phyloP scores from a whole-genome alignment of 2,888 invertebrate species.

The Drosophila nigricruria region DNA sequence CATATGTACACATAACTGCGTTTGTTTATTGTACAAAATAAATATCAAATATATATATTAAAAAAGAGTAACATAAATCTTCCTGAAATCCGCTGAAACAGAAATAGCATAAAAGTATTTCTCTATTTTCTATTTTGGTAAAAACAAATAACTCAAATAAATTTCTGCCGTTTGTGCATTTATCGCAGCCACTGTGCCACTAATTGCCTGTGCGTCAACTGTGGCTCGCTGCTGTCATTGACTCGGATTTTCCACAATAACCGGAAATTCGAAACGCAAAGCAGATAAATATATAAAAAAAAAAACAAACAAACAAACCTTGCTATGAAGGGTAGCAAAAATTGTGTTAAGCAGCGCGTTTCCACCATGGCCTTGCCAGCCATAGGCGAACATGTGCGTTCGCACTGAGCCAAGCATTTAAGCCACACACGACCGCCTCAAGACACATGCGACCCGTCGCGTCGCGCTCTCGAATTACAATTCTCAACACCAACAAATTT shows the following conservation, averaged over 20 bases:
- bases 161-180: conserved; percentile 3
- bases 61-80: conserved; percentile 10
- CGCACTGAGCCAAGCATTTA: conserved; percentile 45
- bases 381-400: conserved; percentile 50
- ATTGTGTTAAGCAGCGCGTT: conserved; percentile 29
- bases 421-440: conserved; percentile 45
- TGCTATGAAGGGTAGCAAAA: conserved; percentile 47
- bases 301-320: conserved; percentile 10
- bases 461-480: conserved; percentile 35
- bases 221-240: conserved; percentile 40
- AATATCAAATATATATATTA: conserved; percentile 17
- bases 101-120: conserved; percentile 9
- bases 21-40: conserved; percentile 22
- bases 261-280: conserved; percentile 51
- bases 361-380: conserved; percentile 48
- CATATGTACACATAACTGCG: conserved; percentile 6
- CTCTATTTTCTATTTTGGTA: not conserved
- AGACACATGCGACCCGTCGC: conserved; percentile 57
- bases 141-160: conserved; percentile 5
- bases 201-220: conserved; percentile 42
- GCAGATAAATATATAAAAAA: conserved; percentile 4
- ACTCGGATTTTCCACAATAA: conserved; percentile 50
- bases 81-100: conserved; percentile 13
- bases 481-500: conserved; percentile 45
- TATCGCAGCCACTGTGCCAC: conserved; percentile 30